Base-by-base conservation (phyloP, 2,888 invertebrate genomes). In the Parnassius apollo region DNA sequence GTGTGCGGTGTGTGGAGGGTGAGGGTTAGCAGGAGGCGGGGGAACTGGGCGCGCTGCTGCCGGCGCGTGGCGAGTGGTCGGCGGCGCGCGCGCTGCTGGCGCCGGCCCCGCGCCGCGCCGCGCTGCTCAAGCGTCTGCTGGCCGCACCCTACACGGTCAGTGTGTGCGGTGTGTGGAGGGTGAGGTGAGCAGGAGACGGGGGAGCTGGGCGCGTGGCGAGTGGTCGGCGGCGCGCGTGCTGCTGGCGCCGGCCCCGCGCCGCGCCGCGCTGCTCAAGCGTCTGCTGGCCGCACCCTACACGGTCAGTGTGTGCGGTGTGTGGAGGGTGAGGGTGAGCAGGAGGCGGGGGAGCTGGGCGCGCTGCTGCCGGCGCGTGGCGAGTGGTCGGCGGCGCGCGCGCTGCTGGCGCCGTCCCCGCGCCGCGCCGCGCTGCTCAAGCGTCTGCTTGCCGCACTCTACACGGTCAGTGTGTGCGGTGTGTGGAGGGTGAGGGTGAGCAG, bases 341-440 rank as follows among this genome's bases (percentile, higher is more conserved):
- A 25, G 25, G 25, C 0, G 25, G n/a, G n/a, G n/a, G n/a, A n/a
- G n/a, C n/a, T n/a, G n/a, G n/a, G n/a, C n/a, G 73, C 75, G 68
- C 67, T 77, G 75, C 69, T 76, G 76, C 80, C 76, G 57, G 72
- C 70, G n/a, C n/a, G n/a, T n/a, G n/a, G 71, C 62, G 79, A 80
- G 77, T 78, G 79, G 81, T 74, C 69, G 51, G 68, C 71, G 66
- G 75, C 71, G 75, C 75, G 76, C 66, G 76, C 69, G 67, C 74
- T 74, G 61, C 69, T 74, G 65, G 68, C 65, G 58, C 2, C 70
- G 48, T 66, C 72, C 59, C 69, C 66, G 67, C 66, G 73, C 64
- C 68, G 68, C 48, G 59, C 69, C 44, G 65, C 57, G 46, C 68
- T 70, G 61, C 65, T 69, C 57, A 44, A 58, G 54, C 48, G 44